Percentiles rank a stretch among this genome's conserved stretches.
Conservation (phyloP, 2,797 vertebrate genomes). For the Erethizon dorsatum region DNA sequence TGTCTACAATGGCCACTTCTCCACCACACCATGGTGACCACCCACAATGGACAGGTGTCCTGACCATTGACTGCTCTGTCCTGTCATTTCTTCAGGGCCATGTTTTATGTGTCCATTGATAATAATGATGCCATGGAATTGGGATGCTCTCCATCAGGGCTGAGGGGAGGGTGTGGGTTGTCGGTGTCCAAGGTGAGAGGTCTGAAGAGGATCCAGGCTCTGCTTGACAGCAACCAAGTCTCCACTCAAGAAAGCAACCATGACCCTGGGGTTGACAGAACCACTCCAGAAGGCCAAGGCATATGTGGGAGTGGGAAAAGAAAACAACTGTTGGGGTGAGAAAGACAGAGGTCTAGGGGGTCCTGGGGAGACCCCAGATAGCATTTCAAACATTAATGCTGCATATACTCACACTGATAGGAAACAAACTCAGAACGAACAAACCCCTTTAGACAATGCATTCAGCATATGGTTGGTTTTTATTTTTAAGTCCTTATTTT, state of each 20-base stretch:
- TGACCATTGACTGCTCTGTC: neutral
- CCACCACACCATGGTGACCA: fast-evolving
- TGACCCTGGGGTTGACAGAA: neutral
- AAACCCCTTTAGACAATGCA: neutral
- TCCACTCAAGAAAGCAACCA: neutral
- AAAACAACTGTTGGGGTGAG: no score
- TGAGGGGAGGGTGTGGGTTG: fast-evolving
- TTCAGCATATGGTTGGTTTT: neutral
- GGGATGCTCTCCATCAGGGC: fast-evolving
- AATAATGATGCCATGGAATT: fast-evolving
- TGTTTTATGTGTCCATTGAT: neutral
- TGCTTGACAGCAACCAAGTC: neutral
- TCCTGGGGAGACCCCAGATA: neutral
- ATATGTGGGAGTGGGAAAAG: no score
- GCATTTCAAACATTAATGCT: neutral
- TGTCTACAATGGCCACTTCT: fast-evolving
- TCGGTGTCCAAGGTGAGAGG: neutral
- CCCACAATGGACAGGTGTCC: fast-evolving
- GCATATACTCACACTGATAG: fast-evolving
- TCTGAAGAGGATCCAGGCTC: fast-evolving
- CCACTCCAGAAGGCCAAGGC: neutral
- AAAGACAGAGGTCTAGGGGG: no score
- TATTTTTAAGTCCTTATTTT: neutral
- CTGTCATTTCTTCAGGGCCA: neutral
- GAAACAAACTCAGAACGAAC: neutral